Evolutionary conservation across 2,113 vertebrate species (phyloP), one percentile per base, ranked within the genome.

Genomic region (Anser cygnoides): DNA sequence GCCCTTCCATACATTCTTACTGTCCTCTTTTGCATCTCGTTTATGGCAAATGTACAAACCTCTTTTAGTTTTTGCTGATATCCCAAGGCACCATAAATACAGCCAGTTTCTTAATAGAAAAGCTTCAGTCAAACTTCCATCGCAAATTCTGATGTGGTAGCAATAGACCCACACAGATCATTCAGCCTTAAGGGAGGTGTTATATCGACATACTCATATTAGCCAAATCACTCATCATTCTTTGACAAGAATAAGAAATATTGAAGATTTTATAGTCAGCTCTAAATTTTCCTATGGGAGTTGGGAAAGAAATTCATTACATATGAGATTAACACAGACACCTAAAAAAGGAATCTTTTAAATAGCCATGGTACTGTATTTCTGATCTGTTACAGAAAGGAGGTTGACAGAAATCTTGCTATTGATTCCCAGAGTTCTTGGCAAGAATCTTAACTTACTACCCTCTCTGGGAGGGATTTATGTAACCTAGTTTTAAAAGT

Each of bases 231-330:
- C 58, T 95, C 49, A 46, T 88, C 71, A 17, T 77, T 93, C 59
- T 72, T 90, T 93, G 72, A 88, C 81, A 87, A 86, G 63, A 89
- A 25, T 73, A 87, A 93, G 84, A 94, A 92, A 80, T 93, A 91
- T 3, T 74, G 67, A 86, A 57, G 52, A 55, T 88, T 94, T 92
- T 95, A 49, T 87, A 94, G 71, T 71, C 6, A 4, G 39, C 67
- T 90, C 13, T 91, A 83, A 91, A 92, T 93, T 90, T 84, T 91
- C 78, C 79, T 83, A 0, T 74, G 91, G 78, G 76, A 96, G n/a
- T 58, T 39, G 25, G 44, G 77, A 83, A 77, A 59, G 74, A 85
- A 84, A 87, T 93, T 84, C 43, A 83, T 94, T 93, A 84, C 43
- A 22, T 21, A 26, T 90, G 72, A 94, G 84, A 78, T 89, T 93